A percentile compares a stretch with the other conserved stretches of the same genome.
phyloP scores from a whole-genome alignment of 1,140 invertebrate genomes.

The Drosophila bocki region DNA sequence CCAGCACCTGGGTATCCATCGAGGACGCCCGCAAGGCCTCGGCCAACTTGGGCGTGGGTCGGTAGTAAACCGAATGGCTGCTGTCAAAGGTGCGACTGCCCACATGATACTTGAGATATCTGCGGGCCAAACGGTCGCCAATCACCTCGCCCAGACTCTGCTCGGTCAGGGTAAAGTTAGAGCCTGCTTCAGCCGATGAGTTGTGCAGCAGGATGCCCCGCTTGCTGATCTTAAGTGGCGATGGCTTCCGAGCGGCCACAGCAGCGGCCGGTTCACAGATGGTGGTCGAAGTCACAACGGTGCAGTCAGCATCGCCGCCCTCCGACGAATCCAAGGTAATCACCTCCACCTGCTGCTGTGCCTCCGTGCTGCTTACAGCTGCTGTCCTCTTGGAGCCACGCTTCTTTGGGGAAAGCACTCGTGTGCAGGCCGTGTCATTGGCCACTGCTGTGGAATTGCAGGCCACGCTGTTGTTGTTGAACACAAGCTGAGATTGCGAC shows the following conservation, averaged over 20 bases:
- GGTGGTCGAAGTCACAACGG: constrained; percentile 72
- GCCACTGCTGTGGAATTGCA: constrained; percentile 66
- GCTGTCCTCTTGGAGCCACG: neutral
- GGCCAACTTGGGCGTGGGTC: constrained; percentile 48
- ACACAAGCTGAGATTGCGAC: constrained; percentile 2
- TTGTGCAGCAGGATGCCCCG: constrained; percentile 63
- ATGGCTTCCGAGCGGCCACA: neutral
- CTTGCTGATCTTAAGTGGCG: constrained; percentile 32
- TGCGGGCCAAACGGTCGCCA: constrained; percentile 53
- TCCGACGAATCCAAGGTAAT: neutral
- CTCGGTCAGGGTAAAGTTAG: constrained; percentile 62
- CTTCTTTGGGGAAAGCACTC: constrained; percentile 12
- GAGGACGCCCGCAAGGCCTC: constrained; percentile 6
- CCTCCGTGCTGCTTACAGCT: constrained; percentile 26
- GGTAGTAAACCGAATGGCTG: constrained; percentile 69
- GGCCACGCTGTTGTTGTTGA: constrained; percentile 60
- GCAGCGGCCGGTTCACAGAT: constrained; percentile 20
- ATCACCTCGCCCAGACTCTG: constrained; percentile 56
- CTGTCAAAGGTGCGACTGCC: constrained; percentile 62
- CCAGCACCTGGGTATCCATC: constrained; percentile 14
- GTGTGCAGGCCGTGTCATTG: constrained; percentile 37
- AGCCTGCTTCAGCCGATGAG: neutral
- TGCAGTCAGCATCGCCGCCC: constrained; percentile 60
- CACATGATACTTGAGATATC: constrained; percentile 68
- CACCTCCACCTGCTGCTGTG: neutral